Base-by-base conservation (phyloP, 2,888 invertebrate species). In the Ophonus ardosiacus region DNA sequence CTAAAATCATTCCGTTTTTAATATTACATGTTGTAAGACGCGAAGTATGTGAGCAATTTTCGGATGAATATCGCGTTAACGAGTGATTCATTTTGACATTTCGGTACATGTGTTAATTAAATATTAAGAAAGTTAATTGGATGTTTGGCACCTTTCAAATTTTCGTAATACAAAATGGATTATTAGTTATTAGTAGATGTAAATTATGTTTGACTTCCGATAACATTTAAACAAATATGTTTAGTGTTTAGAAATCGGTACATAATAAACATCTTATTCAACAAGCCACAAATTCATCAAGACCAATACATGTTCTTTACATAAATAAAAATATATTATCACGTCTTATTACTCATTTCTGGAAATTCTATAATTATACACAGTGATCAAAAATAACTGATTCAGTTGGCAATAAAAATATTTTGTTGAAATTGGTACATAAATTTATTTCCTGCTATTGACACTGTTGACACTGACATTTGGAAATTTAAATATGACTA, bases 81-180 rank as follows among this genome's bases (percentile, higher is more conserved):
- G 68, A 68, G 13, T 68, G 31, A 68, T 68, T 68, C 31, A 13
- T 24, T 68, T 15, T 68, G 68, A 68, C 68, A 68, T 68, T 68
- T 68, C 31, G 31, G 31, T 68, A 68, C 68, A 38, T 31, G 38
- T 68, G 68, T 68, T 68, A 68, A 68, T 68, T 68, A 68, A 68
- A 68, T 68, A 68, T 68, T 68, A 68, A 31, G 68, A 68, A 38
- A 68, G 31, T 68, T 68, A 68, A 68, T 68, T 68, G 68, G 68
- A 24, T 63, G n/a, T 63, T 68, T 38, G 38, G 10, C 38, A 15
- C 10, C 68, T 68, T 68, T 68, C 68, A 68, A 68, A 68, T 68
- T 68, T 68, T 68, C 68, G 68, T 68, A 68, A 68, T 15, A 68
- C 38, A 7, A 38, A 24, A 24, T 63, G 21, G 68, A 15, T 38